A percentile compares a stretch with the other conserved stretches of the same genome.
Evolutionary conservation across 2,113 vertebrate species (phyloP).

Genomic region (Isichthys henryi): DNA sequence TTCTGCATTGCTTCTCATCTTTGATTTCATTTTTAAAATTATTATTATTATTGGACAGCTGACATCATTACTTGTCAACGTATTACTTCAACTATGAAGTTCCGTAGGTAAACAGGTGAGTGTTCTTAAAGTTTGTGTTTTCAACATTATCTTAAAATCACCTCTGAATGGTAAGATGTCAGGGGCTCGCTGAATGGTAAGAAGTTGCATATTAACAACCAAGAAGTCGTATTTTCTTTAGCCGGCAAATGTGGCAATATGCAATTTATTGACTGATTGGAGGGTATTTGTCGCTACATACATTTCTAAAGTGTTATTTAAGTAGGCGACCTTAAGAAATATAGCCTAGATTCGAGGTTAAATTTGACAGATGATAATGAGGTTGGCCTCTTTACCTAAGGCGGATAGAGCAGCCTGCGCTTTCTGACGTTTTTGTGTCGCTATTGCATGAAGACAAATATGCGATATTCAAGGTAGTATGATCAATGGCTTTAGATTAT

Average conservation of each 20-base stretch:
- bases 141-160: background rate
- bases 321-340: background rate
- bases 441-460: slow-evolving; percentile 1
- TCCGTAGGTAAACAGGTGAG: slow-evolving; percentile 22
- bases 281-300: background rate
- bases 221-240: background rate
- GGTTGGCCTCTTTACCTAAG: background rate
- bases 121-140: background rate
- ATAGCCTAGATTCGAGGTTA: background rate
- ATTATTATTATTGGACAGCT: background rate
- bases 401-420: background rate
- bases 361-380: slow-evolving; percentile 7
- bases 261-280: background rate
- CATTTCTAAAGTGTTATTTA: background rate
- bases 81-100: background rate
- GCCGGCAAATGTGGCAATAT: background rate
- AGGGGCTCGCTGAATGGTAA: background rate
- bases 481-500: background rate
- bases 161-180: background rate
- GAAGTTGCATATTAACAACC: background rate
- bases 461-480: background rate
- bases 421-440: slow-evolving; percentile 4
- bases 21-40: background rate
- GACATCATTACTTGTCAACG: background rate
- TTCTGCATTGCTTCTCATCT: background rate